Base-by-base conservation (phyloP, 1,140 invertebrate genomes). In the Anoplolepis gracilipes region DNA sequence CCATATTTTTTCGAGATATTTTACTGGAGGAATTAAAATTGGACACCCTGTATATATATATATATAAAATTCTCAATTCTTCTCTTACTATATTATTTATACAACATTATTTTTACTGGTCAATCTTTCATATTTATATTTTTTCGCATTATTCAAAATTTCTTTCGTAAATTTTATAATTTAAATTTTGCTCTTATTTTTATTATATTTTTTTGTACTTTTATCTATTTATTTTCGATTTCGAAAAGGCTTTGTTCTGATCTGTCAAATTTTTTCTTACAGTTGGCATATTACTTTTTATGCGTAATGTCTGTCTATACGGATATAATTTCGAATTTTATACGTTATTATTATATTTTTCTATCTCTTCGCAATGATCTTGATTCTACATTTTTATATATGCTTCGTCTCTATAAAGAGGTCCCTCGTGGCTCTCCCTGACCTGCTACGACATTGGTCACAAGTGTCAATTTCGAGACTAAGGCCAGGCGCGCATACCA, bases 381-480 rank as follows among this genome's bases (percentile, higher is more conserved):
- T 8, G 25, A 33, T 39, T n/a, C 2, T 75, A 25, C 11, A 59
- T 75, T 75, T 57, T 57, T 33, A 19, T 13, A 2, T 25, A 7
- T 39, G 1, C 36, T 1, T 39, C 22, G 39, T 8, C 61, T 28
- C 36, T 39, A 19, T 49, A 42, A 42, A 42, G 73, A 1, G 2
- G 30, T n/a, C 25, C 25, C 19, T 42, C 25, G 49, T 16, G 70
- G 19, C 46, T 53, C 49, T 28, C n/a, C 11, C 33, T 13, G 49
- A 30, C 25, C 6, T 7, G 28, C 6, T 3, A 2, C 22, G 39
- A 22, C 65, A 10, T 25, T 7, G 39, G 39, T 78, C 75, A 42
- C 59, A 49, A 65, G 30, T 16, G 59, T 65, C 75, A 65, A 78
- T 78, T 65, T 30, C 75, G 39, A 62, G 28, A 59, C 53, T 64